A percentile compares a stretch with the other conserved stretches of the same genome.
phyloP scores from a whole-genome alignment of 2,888 invertebrate species.

The Chloromyia formosa region DNA sequence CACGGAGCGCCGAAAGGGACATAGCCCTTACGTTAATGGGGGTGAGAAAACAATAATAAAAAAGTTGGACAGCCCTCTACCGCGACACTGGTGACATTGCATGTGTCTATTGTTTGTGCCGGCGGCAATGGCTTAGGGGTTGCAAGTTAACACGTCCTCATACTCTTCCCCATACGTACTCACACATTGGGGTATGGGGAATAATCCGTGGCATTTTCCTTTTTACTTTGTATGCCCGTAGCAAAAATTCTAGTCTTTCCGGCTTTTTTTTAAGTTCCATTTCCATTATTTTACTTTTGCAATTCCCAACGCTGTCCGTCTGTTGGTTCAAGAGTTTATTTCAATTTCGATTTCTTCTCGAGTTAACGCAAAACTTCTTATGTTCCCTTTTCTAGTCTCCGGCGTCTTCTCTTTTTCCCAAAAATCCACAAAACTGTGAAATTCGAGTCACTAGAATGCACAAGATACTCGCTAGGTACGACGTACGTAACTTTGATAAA shows the following conservation, averaged over 20 bases:
- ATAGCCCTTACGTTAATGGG: background rate
- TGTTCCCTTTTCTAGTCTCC: constrained; percentile 38
- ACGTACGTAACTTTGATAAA: background rate
- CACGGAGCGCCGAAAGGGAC: background rate
- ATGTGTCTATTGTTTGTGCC: constrained; percentile 30
- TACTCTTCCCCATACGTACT: background rate
- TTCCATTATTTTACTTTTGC: background rate
- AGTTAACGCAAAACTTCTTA: constrained; percentile 45
- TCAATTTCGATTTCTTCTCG: constrained; percentile 47
- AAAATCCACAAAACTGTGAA: constrained; percentile 23
- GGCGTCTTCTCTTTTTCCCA: constrained; percentile 27
- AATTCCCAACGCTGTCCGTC: constrained; percentile 21
- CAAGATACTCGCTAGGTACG: constrained; percentile 15
- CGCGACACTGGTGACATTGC: background rate
- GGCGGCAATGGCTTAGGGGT: constrained; percentile 10
- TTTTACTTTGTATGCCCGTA: background rate
- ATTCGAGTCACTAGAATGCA: constrained; percentile 29
- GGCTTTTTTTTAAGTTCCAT: background rate
- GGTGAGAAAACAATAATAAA: constrained; percentile 5
- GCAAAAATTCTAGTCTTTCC: background rate
- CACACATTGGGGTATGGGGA: no score
- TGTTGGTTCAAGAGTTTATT: constrained; percentile 47
- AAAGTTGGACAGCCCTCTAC: background rate
- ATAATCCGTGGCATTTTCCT: background rate
- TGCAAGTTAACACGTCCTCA: constrained; percentile 44